Percentiles rank a stretch among this genome's conserved stretches.
phyloP scores from a whole-genome alignment of 2,888 invertebrate species.

The Ecliptopera silaceata region DNA sequence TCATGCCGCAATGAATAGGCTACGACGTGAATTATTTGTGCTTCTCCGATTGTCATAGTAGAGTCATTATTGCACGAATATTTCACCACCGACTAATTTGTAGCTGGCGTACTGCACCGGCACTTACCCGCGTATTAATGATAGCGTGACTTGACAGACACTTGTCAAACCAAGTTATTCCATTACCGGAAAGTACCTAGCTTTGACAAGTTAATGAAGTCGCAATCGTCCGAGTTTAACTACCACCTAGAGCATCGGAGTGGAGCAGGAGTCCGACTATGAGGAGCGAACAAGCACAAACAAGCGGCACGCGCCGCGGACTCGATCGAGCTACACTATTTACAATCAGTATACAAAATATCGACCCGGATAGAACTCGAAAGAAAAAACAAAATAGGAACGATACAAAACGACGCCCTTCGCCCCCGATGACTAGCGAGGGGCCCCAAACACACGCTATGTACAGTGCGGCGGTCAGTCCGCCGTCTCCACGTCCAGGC shows the following conservation, averaged over 20 bases:
- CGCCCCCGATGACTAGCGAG: slow-evolving; percentile 48
- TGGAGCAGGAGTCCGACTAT: slow-evolving; percentile 20
- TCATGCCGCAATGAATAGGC: slow-evolving; percentile 28
- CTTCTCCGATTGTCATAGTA: slow-evolving; percentile 37
- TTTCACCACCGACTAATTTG: slow-evolving; percentile 21
- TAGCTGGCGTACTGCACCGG: slow-evolving; percentile 20
- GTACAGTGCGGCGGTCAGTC: slow-evolving; percentile 75
- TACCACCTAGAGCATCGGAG: slow-evolving; percentile 3
- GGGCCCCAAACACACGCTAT: slow-evolving; percentile 75
- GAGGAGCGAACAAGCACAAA: slow-evolving; percentile 35
- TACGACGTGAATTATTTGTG: slow-evolving; percentile 28
- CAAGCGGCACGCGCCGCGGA: slow-evolving; percentile 39
- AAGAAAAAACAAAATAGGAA: slow-evolving; percentile 81
- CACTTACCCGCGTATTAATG: slow-evolving; percentile 17
- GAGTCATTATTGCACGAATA: slow-evolving; percentile 34
- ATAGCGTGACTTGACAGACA: slow-evolving; percentile 20
- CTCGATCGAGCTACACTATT: slow-evolving; percentile 77
- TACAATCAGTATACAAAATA: slow-evolving; percentile 76
- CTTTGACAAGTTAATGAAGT: slow-evolving; percentile 17
- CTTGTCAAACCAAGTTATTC: slow-evolving; percentile 19
- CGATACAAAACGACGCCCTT: slow-evolving; percentile 75
- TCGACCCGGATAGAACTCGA: slow-evolving; percentile 80
- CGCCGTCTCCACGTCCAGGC: slow-evolving; percentile 92
- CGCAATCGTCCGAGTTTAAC: slow-evolving; percentile 4
- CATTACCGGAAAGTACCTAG: slow-evolving; percentile 15